Base-by-base conservation (phyloP, 2,888 invertebrate species). In the Neocrepidodera transversa region DNA sequence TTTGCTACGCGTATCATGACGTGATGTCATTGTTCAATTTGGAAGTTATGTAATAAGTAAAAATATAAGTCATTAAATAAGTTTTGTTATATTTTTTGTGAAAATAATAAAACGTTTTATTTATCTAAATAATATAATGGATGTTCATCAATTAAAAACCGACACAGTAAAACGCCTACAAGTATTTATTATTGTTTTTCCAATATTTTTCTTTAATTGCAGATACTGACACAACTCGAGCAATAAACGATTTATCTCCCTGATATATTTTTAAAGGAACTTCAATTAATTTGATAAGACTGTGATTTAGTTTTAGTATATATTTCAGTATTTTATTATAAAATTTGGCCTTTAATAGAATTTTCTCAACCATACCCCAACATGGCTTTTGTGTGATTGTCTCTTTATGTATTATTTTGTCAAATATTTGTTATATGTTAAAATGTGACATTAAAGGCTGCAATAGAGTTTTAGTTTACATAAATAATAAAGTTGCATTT, bases 201-300 rank as follows among this genome's bases (percentile, higher is more conserved):
- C n/a, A n/a, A n/a, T n/a, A n/a, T n/a, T n/a, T n/a, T 38, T 26
- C 17, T 26, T 45, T 45, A 14, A 8, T 45, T 45, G 18, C 45
- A 45, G 45, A 45, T 45, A 20, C 42, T 20, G 45, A 45, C 5
- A 26, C 45, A 26, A 45, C 45, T 26, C 45, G 13, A 10, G 26
- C 11, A 14, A 45, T 26, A 11, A 28, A 2, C 5, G 45, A 45
- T 23, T 26, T 45, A 26, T 45, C 26, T 14, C 45, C 45, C 6
- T 45, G 18, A 45, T 45, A 45, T 11, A 16, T 17, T 16, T 6
- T 7, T 30, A 17, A 17, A 38, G 3, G 17, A 38, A 8, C 17
- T 16, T 38, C 32, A 42, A 42, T 20, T 13, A 45, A 8, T 40
- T 40, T 17, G 2, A 38, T 38, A 45, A 45, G 45, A 45, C 45